phyloP scores from a whole-genome alignment of 2,113 vertebrate genomes.

The Nanorana parkeri region DNA sequence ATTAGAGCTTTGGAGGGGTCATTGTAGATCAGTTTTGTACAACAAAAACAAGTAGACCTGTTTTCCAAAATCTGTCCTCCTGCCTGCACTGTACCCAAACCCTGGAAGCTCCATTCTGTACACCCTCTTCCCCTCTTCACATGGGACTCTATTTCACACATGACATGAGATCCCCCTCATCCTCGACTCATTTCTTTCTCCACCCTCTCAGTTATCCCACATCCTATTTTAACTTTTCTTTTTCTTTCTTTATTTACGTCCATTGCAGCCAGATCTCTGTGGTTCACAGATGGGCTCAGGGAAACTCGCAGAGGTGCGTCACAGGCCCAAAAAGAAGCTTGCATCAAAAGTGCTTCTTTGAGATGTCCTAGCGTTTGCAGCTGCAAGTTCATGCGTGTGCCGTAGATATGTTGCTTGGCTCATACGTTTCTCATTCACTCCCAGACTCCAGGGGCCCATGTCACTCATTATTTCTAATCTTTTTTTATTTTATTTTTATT shows the following conservation, averaged over 20 bases:
- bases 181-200: slow-evolving; percentile 69
- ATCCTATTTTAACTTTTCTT: slow-evolving; percentile 88
- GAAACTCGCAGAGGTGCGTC: slow-evolving; percentile 85
- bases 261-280: slow-evolving; percentile 87
- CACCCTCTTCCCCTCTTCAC: slow-evolving; percentile 61
- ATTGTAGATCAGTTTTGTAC: not conserved
- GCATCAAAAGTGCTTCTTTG: slow-evolving; percentile 81
- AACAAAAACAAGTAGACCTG: slow-evolving; percentile 45
- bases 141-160: slow-evolving; percentile 66
- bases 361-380: slow-evolving; percentile 81
- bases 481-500: not conserved
- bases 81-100: slow-evolving; percentile 64
- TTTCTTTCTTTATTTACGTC: slow-evolving; percentile 87
- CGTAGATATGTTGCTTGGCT: slow-evolving; percentile 82
- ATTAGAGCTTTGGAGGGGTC: too few relatives aligned
- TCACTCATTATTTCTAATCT: slow-evolving; percentile 71
- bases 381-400: slow-evolving; percentile 81
- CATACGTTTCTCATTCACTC: slow-evolving; percentile 74
- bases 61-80: slow-evolving; percentile 69
- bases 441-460: slow-evolving; percentile 74
- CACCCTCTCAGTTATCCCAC: slow-evolving; percentile 81
- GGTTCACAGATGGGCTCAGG: slow-evolving; percentile 86
- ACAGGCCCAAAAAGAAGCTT: slow-evolving; percentile 81
- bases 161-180: slow-evolving; percentile 58
- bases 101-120: slow-evolving; percentile 60